phyloP scores from a whole-genome alignment of 2,888 invertebrate species.

The Herminia tarsipennalis region DNA sequence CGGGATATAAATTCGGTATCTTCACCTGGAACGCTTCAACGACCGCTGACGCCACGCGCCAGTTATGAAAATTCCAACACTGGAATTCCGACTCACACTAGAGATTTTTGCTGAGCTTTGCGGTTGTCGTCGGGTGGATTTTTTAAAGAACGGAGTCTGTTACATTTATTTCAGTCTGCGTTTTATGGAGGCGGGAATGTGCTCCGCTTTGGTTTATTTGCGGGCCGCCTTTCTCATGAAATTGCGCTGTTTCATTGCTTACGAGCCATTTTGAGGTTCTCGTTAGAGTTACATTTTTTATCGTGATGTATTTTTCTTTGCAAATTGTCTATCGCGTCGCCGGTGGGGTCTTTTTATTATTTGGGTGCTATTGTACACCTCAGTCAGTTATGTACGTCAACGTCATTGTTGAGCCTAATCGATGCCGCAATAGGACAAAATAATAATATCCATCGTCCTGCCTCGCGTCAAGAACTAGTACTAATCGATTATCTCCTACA shows the following conservation, averaged over 20 bases:
- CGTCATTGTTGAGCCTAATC: conserved; percentile 26
- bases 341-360: conserved; percentile 55
- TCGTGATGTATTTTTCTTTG: conserved; percentile 69
- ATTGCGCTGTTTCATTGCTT: conserved; percentile 83
- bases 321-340: conserved; percentile 63
- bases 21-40: conserved; percentile 71
- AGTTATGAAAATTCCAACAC: conserved; percentile 83
- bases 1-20: conserved; percentile 73
- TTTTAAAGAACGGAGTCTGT: conserved; percentile 80
- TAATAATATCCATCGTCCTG: conserved; percentile 22
- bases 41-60: conserved; percentile 62
- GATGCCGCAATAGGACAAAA: conserved; percentile 30
- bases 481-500: conserved; percentile 37
- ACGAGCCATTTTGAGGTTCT: conserved; percentile 79
- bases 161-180: conserved; percentile 80
- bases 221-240: conserved; percentile 80
- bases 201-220: conserved; percentile 82
- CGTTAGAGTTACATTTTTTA: conserved; percentile 77
- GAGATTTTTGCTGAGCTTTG: conserved; percentile 81
- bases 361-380: conserved; percentile 36
- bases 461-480: conserved; percentile 29
- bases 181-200: conserved; percentile 83
- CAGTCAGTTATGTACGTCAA: conserved; percentile 29
- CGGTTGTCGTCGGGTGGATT: conserved; percentile 76
- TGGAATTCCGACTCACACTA: conserved; percentile 79